Conservation (phyloP, 2,888 invertebrate species). For the Chalcosyrphus nemorum region DNA sequence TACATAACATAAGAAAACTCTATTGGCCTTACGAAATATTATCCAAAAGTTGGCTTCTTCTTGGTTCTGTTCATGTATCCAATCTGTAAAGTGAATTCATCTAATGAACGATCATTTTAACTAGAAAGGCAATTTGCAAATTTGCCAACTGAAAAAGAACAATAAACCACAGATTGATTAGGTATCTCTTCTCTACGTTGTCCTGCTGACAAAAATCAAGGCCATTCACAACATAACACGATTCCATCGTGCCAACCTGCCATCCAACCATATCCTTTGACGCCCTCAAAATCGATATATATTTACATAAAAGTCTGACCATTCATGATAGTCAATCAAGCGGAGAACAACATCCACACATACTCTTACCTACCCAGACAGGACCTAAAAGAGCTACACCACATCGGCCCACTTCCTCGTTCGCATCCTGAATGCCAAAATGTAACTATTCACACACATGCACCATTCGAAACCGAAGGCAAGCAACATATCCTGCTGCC, state of each 20-base stretch:
- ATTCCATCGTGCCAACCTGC: too few species aligned
- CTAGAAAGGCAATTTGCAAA: not conserved
- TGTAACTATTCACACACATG: not conserved
- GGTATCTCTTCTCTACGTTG: too few species aligned
- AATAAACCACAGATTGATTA: not conserved
- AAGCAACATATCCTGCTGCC: not conserved
- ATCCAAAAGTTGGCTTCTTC: too few species aligned
- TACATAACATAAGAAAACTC: too few species aligned
- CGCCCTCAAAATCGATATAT: not conserved
- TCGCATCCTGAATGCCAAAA: not conserved
- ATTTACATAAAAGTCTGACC: slow-evolving; percentile 3
- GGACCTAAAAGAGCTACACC: not conserved
- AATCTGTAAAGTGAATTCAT: too few species aligned
- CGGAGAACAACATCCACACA: not conserved
- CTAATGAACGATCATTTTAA: not conserved
- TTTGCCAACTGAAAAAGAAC: not conserved
- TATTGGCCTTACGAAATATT: too few species aligned
- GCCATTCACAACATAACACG: not conserved
- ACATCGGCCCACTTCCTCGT: not conserved
- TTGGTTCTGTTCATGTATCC: too few species aligned
- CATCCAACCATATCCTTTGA: not conserved
- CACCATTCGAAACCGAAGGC: not conserved
- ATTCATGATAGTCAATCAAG: not conserved
- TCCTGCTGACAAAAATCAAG: not conserved
- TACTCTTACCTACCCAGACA: not conserved